Percentiles rank a stretch among this genome's conserved stretches.
phyloP scores from a whole-genome alignment of 2,888 invertebrate genomes.

The Salticus scenicus region DNA sequence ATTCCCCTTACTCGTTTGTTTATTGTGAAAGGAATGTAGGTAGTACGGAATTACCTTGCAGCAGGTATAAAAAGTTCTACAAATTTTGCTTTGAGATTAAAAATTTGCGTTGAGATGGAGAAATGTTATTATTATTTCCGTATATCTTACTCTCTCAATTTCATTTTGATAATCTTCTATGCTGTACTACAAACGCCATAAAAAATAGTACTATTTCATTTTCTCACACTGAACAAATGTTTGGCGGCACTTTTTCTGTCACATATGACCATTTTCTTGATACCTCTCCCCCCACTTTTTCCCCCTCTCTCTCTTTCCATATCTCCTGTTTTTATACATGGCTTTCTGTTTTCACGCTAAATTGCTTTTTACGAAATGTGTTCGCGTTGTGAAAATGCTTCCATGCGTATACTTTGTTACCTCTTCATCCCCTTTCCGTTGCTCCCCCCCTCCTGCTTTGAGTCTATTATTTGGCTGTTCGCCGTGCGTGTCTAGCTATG shows the following conservation, averaged over 20 bases:
- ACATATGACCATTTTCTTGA: constrained; percentile 27
- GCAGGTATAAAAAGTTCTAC: no score
- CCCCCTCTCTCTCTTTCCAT: background rate
- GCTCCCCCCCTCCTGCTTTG: constrained; percentile 1
- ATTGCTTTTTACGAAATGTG: constrained; percentile 61
- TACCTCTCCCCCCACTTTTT: background rate
- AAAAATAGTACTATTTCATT: background rate
- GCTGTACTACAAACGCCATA: constrained; percentile 10
- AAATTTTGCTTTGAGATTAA: no score
- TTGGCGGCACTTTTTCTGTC: constrained; percentile 16
- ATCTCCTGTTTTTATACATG: constrained; percentile 46
- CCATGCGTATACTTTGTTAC: constrained; percentile 21
- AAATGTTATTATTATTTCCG: no score
- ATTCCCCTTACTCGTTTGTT: no score
- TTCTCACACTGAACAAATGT: constrained; percentile 5
- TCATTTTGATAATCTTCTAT: constrained; percentile 9
- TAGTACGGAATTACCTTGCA: no score
- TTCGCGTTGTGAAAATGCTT: constrained; percentile 44
- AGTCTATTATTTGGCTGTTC: constrained; percentile 47
- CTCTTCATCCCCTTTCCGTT: background rate
- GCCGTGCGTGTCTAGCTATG: constrained; percentile 37
- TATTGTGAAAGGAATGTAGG: no score
- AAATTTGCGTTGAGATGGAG: no score
- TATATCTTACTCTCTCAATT: constrained; percentile 8
- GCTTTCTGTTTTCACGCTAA: constrained; percentile 65